These are phyloP conservation scores for Stegostoma tigrinum DNA, from an alignment of 2,113 vertebrate species.

Conservation along the genomic window DNA sequence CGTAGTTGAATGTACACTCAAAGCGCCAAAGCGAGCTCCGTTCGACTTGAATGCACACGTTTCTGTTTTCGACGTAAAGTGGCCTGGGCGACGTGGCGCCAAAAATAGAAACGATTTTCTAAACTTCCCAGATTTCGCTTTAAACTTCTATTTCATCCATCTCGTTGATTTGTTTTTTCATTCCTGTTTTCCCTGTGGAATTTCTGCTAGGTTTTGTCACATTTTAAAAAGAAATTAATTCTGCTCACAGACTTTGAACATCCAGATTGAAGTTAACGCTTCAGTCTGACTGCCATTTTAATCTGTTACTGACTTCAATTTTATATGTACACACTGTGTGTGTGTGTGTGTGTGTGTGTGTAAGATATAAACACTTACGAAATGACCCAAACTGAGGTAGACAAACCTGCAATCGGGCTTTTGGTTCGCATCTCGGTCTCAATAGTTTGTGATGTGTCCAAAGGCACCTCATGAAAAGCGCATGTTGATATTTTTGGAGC, in stretches of 20 bases:
- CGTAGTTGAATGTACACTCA: conserved; percentile 3
- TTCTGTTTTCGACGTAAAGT: not conserved
- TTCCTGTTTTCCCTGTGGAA: not conserved
- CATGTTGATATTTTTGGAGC: conserved; percentile 11
- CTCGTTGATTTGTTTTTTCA: not conserved
- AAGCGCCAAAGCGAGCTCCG: not conserved
- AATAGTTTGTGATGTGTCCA: not conserved
- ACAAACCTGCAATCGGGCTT: not conserved
- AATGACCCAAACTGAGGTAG: not conserved
- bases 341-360: no score
- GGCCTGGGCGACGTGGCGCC: conserved; percentile 11
- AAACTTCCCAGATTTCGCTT: not conserved
- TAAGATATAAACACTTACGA: not conserved
- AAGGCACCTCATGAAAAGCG: not conserved
- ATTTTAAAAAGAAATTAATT: not conserved
- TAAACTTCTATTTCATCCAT: conserved; percentile 7
- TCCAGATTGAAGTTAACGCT: not conserved
- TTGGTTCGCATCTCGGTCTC: not conserved
- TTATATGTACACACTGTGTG: not conserved
- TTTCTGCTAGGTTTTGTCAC: not conserved
- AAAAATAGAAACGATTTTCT: conserved; percentile 30
- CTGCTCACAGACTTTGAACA: not conserved
- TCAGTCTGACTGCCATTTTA: conserved; percentile 7
- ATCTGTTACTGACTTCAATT: not conserved
- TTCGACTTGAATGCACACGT: not conserved